Evolutionary conservation across 2,113 vertebrate species (phyloP).

Genomic region (Oostethus manadensis): DNA sequence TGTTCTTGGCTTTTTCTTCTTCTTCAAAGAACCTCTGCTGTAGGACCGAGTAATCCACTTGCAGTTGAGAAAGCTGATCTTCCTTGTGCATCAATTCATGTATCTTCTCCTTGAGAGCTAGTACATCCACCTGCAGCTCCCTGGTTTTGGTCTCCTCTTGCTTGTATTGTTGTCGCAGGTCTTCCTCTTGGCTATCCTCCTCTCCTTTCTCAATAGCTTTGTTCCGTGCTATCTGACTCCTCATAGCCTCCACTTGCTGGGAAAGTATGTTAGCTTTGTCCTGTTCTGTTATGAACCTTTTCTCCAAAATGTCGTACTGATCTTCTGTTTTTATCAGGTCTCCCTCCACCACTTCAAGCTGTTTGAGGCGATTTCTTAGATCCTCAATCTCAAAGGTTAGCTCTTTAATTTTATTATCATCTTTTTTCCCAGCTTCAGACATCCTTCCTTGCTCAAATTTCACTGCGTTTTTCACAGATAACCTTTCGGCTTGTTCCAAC

Average conservation of each 20-base stretch:
- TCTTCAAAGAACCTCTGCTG: conserved; percentile 90
- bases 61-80: conserved; percentile 93
- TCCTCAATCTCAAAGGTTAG: conserved; percentile 88
- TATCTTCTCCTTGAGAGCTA: conserved; percentile 96
- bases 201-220: conserved; percentile 91
- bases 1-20: conserved; percentile 87
- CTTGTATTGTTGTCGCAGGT: conserved; percentile 79
- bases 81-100: conserved; percentile 97
- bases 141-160: conserved; percentile 86
- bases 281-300: conserved; percentile 87
- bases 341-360: conserved; percentile 90
- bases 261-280: conserved; percentile 91
- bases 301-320: conserved; percentile 90
- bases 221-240: conserved; percentile 83
- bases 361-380: conserved; percentile 86
- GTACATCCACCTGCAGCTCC: conserved; percentile 86
- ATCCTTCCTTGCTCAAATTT: conserved; percentile 64
- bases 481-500: conserved; percentile 81
- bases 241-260: conserved; percentile 91
- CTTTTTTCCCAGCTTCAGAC: conserved; percentile 58
- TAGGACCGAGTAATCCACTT: conserved; percentile 88
- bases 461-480: conserved; percentile 68
- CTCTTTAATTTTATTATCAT: conserved; percentile 87
- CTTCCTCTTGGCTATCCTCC: conserved; percentile 81
- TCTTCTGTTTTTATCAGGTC: conserved; percentile 96